Conservation (phyloP, 2,888 invertebrate genomes). For the Hemicrepidius hirtus region DNA sequence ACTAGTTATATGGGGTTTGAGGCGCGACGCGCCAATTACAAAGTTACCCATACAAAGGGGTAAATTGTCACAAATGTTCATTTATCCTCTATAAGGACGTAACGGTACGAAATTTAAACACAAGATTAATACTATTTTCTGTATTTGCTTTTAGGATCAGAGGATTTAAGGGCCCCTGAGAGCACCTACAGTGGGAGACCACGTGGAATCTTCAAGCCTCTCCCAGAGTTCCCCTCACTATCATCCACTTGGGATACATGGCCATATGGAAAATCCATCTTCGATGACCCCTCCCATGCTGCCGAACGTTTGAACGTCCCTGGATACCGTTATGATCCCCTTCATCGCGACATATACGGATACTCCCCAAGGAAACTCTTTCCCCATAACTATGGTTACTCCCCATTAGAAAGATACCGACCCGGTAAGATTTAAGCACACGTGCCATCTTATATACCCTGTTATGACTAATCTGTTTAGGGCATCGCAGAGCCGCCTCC, state of each 20-base stretch:
- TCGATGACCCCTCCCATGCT: constrained; percentile 87
- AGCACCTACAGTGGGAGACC: constrained; percentile 77
- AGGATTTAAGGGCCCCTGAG: constrained; percentile 93
- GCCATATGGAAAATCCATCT: constrained; percentile 90
- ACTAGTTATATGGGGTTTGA: no score
- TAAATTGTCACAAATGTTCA: no score
- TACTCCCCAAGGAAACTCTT: constrained; percentile 92
- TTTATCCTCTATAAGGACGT: no score
- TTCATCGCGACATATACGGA: constrained; percentile 92
- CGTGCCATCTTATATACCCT: constrained; percentile 13
- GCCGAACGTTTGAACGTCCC: constrained; percentile 90
- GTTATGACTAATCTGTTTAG: constrained; percentile 48
- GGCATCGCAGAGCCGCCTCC: constrained; percentile 52
- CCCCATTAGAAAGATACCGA: constrained; percentile 84
- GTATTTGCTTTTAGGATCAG: constrained; percentile 79
- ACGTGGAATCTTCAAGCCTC: constrained; percentile 77
- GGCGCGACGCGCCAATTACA: no score
- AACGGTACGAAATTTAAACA: no score
- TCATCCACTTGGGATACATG: constrained; percentile 82
- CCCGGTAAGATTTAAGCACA: constrained; percentile 80
- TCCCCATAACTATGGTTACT: constrained; percentile 86
- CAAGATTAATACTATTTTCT: no score
- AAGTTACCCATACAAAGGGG: no score
- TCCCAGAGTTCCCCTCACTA: constrained; percentile 86
- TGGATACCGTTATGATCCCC: constrained; percentile 93